Evolutionary conservation across 2,797 vertebrate genomes (phyloP).

Genomic region (Ptychadena robeensis): DNA sequence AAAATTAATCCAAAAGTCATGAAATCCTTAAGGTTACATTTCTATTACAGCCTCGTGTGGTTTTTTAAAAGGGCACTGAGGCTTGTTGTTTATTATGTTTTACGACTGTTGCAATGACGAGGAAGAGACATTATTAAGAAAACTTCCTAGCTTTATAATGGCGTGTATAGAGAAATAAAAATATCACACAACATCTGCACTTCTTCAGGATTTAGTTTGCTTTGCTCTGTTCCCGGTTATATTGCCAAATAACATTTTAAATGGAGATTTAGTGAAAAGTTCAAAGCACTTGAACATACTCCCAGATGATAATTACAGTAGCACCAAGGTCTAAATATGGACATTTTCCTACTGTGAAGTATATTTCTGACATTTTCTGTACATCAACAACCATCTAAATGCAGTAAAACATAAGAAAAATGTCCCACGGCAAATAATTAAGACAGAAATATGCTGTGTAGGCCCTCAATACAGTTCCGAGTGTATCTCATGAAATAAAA

Average conservation of each 20-base stretch:
- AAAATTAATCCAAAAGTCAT: background rate
- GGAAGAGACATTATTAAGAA: conserved; percentile 16
- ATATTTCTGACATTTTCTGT: conserved; percentile 63
- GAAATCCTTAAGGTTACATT: background rate
- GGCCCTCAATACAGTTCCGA: conserved; percentile 7
- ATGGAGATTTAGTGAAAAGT: conserved; percentile 59
- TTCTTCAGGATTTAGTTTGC: conserved; percentile 55
- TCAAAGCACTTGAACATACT: conserved; percentile 62
- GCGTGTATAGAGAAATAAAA: conserved; percentile 2
- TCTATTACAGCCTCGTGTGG: background rate
- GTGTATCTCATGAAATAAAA: conserved; percentile 27
- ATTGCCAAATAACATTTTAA: conserved; percentile 55
- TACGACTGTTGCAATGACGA: background rate
- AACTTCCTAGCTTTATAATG: background rate
- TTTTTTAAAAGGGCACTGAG: background rate
- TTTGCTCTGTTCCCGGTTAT: conserved; percentile 59
- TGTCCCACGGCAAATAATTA: conserved; percentile 54
- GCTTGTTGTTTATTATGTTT: background rate
- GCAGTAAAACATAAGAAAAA: conserved; percentile 40
- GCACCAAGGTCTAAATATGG: conserved; percentile 61
- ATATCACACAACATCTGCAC: conserved; percentile 31
- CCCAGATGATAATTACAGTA: conserved; percentile 63
- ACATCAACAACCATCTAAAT: conserved; percentile 48
- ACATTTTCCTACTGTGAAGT: conserved; percentile 56
- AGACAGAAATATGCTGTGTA: conserved; percentile 28